Conservation (phyloP, 2,888 invertebrate genomes). For the Zhuqinia jingwanae region DNA sequence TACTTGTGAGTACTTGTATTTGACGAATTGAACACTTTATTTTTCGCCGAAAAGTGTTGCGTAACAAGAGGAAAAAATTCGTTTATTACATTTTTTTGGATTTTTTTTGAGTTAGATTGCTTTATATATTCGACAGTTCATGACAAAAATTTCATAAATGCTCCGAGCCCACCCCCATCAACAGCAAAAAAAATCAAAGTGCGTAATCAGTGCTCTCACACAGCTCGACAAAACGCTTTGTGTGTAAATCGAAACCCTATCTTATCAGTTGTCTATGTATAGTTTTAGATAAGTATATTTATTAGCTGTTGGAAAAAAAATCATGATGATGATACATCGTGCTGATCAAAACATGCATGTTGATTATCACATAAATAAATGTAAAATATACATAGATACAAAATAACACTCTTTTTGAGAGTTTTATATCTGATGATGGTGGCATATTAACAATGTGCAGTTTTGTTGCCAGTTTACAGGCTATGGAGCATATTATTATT, state of each 20-base stretch:
- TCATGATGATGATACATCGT: constrained; percentile 5
- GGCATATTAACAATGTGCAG: not conserved
- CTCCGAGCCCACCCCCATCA: not conserved
- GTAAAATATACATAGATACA: no score
- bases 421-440: not conserved
- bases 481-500: no score
- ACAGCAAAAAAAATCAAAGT: not conserved
- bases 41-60: no score
- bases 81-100: no score
- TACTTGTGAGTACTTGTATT: no score
- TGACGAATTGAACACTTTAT: no score
- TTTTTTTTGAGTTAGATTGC: no score
- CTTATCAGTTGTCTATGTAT: constrained; percentile 13
- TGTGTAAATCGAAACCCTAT: constrained; percentile 17
- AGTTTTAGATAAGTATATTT: constrained; percentile 12
- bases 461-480: not conserved
- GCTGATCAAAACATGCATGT: constrained; percentile 11
- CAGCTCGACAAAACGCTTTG: constrained; percentile 33
- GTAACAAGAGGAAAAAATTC: no score
- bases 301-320: constrained; percentile 24
- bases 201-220: constrained; percentile 42
- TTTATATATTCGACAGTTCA: not conserved
- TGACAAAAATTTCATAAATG: constrained; percentile 4
- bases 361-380: not conserved
- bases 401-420: not conserved